Evolutionary conservation across 2,888 invertebrate genomes (phyloP), one percentile per base, ranked within the genome.

Genomic region (Agriotes lineatus): DNA sequence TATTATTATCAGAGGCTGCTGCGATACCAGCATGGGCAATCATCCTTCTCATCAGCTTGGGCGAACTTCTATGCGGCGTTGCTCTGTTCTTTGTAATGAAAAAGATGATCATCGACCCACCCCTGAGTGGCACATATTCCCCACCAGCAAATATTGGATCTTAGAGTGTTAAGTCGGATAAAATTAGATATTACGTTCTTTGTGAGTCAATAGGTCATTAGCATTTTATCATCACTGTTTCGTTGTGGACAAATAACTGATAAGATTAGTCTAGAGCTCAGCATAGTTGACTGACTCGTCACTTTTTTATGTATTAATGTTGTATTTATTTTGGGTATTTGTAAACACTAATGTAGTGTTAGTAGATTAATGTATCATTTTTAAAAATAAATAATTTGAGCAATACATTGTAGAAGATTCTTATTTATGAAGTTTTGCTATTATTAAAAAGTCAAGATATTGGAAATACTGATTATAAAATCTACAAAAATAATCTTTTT

Each of bases 21-120:
- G 88, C 90, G 7, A 89, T 94, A 74, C 93, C 94, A 70, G 93
- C 93, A 0, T 94, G 94, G 93, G 90, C 91, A 0, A 89, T 93
- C 67, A 88, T 92, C 68, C 79, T 92, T 20, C 83, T 94, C 75
- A 85, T 91, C 14, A 93, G 90, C 18, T 81, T 93, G 9, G 88
- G 88, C 45, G 91, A 94, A 88, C 81, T 94, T 30, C 67, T 90
- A 2, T 77, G 90, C n/a, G 94, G 93, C 42, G 93, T 87, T 0
- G 85, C 90, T 5, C 79, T 93, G 0, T 94, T 91, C 77, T 84
- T 88, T 0, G 82, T 90, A 9, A 87, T 94, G 87, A 89, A 91
- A 74, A 93, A 91, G 82, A 78, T 90, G 1, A 89, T 94, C 14
- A 83, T 94, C 86, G 89, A 73, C 83, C 86, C 30, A 84, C 88